phyloP scores from a whole-genome alignment of 2,113 vertebrate species.

The Herpetotheres cachinnans region DNA sequence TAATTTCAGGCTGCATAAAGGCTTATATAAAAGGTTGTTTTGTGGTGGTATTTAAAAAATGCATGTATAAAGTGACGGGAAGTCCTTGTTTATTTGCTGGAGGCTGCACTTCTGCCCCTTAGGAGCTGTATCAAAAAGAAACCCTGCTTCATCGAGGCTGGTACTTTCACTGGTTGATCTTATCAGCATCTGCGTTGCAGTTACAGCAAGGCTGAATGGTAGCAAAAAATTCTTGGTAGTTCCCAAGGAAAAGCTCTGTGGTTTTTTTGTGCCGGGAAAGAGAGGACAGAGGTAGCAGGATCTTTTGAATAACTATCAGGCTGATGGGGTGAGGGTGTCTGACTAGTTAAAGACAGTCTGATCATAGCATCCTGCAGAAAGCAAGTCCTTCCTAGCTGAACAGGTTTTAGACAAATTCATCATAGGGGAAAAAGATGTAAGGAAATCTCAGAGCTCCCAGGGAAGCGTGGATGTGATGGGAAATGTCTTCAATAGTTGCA shows the following conservation, averaged over 20 bases:
- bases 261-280: not conserved
- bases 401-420: not conserved
- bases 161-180: not conserved
- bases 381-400: not conserved
- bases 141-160: not conserved
- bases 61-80: not conserved
- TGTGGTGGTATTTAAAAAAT: not conserved
- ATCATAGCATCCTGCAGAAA: not conserved
- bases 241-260: not conserved
- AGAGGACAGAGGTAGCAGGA: not conserved
- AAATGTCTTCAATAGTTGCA: not conserved
- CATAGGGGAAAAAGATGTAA: accelerated
- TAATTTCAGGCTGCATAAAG: not conserved
- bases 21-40: not conserved
- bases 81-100: not conserved
- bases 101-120: not conserved
- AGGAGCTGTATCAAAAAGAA: not conserved
- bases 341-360: too few species aligned
- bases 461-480: not conserved
- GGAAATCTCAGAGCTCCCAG: not conserved
- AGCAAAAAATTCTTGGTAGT: not conserved
- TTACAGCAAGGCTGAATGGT: accelerated
- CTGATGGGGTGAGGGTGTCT: not conserved
- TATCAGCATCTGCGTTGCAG: too few species aligned
- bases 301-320: not conserved